Percentiles rank a stretch among this genome's conserved stretches.
These are phyloP conservation scores for Protobothrops flavoviridis DNA, from an alignment of 2,113 vertebrate species.

Conservation along the genomic window DNA sequence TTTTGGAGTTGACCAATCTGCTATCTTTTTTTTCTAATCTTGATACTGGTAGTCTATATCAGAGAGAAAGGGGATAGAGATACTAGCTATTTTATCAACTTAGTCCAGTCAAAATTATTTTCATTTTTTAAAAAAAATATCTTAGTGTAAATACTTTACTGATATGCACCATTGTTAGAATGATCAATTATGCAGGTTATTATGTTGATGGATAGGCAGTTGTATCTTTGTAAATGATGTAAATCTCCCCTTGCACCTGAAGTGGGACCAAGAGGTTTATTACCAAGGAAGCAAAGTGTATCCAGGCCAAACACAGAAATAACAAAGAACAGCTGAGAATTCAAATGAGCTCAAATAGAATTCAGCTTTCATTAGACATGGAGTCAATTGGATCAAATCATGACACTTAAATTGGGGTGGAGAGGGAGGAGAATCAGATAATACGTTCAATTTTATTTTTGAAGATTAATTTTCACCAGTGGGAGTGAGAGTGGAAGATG, in stretches of 20 bases:
- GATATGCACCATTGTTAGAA: slow-evolving; percentile 23
- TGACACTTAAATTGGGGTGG: slow-evolving; percentile 47
- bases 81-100: neutral
- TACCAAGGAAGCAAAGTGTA: slow-evolving; percentile 48
- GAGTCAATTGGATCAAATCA: slow-evolving; percentile 61
- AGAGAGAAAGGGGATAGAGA: neutral
- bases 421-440: slow-evolving; percentile 36
- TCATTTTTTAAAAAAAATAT: slow-evolving; percentile 19
- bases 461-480: slow-evolving; percentile 40
- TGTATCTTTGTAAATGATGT: slow-evolving; percentile 45
- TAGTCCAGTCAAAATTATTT: slow-evolving; percentile 16
- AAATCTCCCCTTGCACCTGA: slow-evolving; percentile 47
- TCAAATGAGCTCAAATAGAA: slow-evolving; percentile 59
- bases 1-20: neutral
- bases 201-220: slow-evolving; percentile 47
- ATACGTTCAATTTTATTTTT: slow-evolving; percentile 48
- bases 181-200: slow-evolving; percentile 45
- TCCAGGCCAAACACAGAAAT: slow-evolving; percentile 58
- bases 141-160: slow-evolving; percentile 43
- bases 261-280: slow-evolving; percentile 53
- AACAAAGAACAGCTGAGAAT: slow-evolving; percentile 50
- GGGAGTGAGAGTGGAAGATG: neutral
- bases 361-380: slow-evolving; percentile 55
- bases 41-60: neutral
- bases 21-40: neutral